Evolutionary conservation across 2,113 vertebrate species (phyloP), one percentile per base, ranked within the genome.

Genomic region (Trematomus loennbergii): DNA sequence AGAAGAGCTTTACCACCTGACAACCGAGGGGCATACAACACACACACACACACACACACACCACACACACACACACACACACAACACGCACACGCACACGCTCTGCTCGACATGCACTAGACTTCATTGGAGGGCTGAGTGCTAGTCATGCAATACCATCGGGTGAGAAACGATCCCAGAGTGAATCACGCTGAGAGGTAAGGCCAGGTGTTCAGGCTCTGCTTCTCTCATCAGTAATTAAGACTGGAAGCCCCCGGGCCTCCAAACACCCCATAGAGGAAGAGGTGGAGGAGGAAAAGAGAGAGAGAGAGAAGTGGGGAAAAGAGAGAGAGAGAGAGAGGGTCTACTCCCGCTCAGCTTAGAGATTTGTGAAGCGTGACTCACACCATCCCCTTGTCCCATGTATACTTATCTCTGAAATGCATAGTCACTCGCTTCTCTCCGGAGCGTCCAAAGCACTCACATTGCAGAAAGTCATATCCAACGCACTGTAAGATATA

Each of bases 221-320:
- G 75, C 83, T 58, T 75, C 84, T 29, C 84, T 91, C 88, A 86
- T 85, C 88, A 88, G 90, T 93, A 90, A 92, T 93, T 91, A 94
- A 88, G 84, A 88, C 71, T 11, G 49, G 68, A 82, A 74, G 85
- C 90, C 36, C 75, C 36, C 55, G 66, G 76, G 92, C 83, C 83
- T 67, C 77, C 69, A 36, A 1, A 59, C 87, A 79, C 65, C 83
- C 82, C 36, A 64, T 7, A 72, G 74, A 78, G 84, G 61, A 50
- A 74, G 50, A 71, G 43, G 58, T 43, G 76, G 52, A 57, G 73
- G 50, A 17, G 60, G 5, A 40, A 40, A 7, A 36, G 3, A 29
- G 29, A 29, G 25, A n/a, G n/a, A 25, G 25, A 25, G 25, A 25
- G 25, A 25, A 0, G 25, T 2, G 25, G 25, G 2, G 2, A 25